Base-by-base conservation (phyloP, 2,113 vertebrate species). In the Salvelinus fontinalis region DNA sequence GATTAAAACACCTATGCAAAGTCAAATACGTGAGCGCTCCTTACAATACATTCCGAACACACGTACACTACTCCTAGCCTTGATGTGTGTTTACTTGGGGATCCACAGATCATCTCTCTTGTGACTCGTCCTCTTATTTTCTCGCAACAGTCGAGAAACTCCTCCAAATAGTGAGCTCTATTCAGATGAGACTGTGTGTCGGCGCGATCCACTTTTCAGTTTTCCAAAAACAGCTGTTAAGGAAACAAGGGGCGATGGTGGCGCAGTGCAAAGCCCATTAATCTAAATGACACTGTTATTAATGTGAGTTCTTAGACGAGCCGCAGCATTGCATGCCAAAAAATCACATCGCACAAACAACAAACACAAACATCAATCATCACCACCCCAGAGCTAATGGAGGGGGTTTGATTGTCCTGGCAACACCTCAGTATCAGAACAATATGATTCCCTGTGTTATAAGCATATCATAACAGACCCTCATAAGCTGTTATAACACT, bases 251-350 rank as follows among this genome's bases (percentile, higher is more conserved):
- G 6, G 16, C 22, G 3, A n/a, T 27, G 39, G 44, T 26, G 64
- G 65, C 44, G 24, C 2, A 20, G 67, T 31, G 18, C 67, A 68
- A 29, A 54, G 22, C 9, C 48, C 64, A 54, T n/a, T 29, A 9
- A 54, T 67, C 22, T 26, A 26, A 26, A 67, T 67, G 73, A 39
- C 62, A 71, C 44, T 57, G 26, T 57, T 72, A 72, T 72, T 57
- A 26, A 57, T 24, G 49, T 12, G 49, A 59, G 18, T 27, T 57
- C 4, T 6, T 49, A 57, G 70, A 72, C 27, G 49, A 20, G 51
- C 6, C 14, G 2, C 18, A 9, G 49, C 16, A 54, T n/a, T 14
- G 7, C 70, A 31, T 29, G 67, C 67, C 70, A 71, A 54, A 54
- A 71, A 57, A 57, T n/a, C 24, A 26, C 20, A 48, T 70, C 16